phyloP scores from a whole-genome alignment of 2,888 invertebrate species.

The Hirtodrosophila trivittata region DNA sequence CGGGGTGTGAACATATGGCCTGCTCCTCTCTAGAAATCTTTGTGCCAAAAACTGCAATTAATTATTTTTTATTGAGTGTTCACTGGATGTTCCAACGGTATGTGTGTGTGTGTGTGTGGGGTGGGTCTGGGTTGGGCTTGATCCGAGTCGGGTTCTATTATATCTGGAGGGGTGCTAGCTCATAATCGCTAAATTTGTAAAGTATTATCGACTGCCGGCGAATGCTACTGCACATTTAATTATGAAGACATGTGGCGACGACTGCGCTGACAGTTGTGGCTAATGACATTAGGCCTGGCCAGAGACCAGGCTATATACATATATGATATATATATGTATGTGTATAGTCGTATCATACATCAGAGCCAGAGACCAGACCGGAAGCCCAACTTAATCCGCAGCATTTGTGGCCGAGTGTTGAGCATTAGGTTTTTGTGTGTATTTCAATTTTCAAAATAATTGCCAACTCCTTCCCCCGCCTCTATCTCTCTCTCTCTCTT shows the following conservation, averaged over 20 bases:
- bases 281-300: conserved; percentile 63
- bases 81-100: no score
- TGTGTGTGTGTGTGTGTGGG: conserved; percentile 13
- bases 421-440: conserved; percentile 44
- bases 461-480: conserved; percentile 5
- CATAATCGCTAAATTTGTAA: conserved; percentile 71
- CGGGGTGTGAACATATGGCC: conserved; percentile 61
- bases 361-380: conserved; percentile 25
- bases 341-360: background rate
- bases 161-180: conserved; percentile 32
- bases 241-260: conserved; percentile 74
- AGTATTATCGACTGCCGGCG: conserved; percentile 61
- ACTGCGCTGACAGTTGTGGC: conserved; percentile 69
- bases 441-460: conserved; percentile 40
- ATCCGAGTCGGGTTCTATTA: no score
- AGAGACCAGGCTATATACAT: conserved; percentile 10
- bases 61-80: conserved; percentile 74
- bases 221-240: conserved; percentile 61
- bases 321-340: no score
- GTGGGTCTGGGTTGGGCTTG: no score
- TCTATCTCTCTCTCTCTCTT: background rate
- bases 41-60: conserved; percentile 73
- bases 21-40: conserved; percentile 32
- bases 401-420: conserved; percentile 63
- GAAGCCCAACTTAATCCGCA: conserved; percentile 64